A percentile compares a stretch with the other conserved stretches of the same genome.
phyloP scores from a whole-genome alignment of 1,140 invertebrate species.

The Drosophila bifasciata region DNA sequence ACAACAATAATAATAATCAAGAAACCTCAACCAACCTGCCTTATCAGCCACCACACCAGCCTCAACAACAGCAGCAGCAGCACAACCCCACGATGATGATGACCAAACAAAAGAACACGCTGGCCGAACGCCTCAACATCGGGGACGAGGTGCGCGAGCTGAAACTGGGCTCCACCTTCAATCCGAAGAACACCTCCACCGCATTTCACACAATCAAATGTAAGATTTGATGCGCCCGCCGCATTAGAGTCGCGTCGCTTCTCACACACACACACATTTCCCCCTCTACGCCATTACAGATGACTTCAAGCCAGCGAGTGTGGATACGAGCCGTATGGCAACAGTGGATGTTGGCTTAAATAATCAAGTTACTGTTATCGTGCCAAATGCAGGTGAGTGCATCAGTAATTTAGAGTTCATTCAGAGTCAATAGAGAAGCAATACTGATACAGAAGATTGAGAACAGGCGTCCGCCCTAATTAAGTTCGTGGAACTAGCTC shows the following conservation, averaged over 20 bases:
- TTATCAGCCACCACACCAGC: conserved; percentile 51
- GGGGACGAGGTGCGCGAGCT: conserved; percentile 90
- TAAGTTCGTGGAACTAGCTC: background rate
- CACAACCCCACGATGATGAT: conserved; percentile 69
- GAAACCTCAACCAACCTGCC: conserved; percentile 63
- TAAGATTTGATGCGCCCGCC: conserved; percentile 85
- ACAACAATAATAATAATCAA: conserved; percentile 67
- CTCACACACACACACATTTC: conserved; percentile 14
- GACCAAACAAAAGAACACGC: conserved; percentile 79
- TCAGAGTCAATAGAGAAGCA: background rate
- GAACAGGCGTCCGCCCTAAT: background rate
- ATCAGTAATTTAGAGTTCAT: background rate
- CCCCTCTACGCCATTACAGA: conserved; percentile 86
- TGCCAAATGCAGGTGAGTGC: conserved; percentile 92
- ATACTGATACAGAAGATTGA: background rate
- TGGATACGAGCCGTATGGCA: conserved; percentile 95
- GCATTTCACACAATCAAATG: conserved; percentile 95
- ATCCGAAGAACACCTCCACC: conserved; percentile 85
- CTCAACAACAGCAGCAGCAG: conserved; percentile 33
- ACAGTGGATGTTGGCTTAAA: conserved; percentile 94
- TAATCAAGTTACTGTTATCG: conserved; percentile 95
- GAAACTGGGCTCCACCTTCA: conserved; percentile 93
- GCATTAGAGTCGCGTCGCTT: background rate
- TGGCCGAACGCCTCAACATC: conserved; percentile 87
- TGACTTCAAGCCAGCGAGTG: conserved; percentile 98